Evolutionary conservation across 2,888 invertebrate genomes (phyloP).

Genomic region (Anthophora plumipes): DNA sequence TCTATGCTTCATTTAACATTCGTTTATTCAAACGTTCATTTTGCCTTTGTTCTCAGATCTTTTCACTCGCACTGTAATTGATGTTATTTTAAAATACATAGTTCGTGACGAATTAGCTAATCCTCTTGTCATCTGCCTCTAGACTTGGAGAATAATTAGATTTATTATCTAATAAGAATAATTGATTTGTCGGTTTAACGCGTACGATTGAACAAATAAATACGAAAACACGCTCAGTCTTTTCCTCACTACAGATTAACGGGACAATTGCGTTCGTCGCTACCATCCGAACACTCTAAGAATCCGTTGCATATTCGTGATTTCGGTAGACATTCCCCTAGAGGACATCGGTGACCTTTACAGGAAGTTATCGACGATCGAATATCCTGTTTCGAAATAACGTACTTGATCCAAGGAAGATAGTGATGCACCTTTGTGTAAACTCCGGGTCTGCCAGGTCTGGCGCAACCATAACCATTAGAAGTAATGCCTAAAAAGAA

Average conservation of each 20-base stretch:
- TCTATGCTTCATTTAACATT: not conserved
- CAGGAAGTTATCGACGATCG: conserved; percentile 83
- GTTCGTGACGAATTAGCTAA: not conserved
- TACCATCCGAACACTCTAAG: conserved; percentile 91
- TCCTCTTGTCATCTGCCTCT: not conserved
- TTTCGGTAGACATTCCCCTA: conserved; percentile 90
- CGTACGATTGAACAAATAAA: not conserved
- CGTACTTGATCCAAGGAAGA: conserved; percentile 89
- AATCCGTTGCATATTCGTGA: conserved; percentile 91
- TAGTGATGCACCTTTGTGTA: conserved; percentile 93
- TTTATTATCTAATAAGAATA: not conserved
- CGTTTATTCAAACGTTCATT: not conserved
- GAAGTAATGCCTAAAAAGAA: conserved; percentile 89
- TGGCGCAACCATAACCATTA: conserved; percentile 92
- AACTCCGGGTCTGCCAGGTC: conserved; percentile 92
- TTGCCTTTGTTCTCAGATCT: not conserved
- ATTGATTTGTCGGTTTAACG: conserved; percentile 15
- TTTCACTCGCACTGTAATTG: not conserved
- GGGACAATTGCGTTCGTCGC: conserved; percentile 89
- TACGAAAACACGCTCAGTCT: conserved; percentile 60
- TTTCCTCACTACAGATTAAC: conserved; percentile 52
- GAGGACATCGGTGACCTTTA: conserved; percentile 90
- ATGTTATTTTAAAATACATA: not conserved
- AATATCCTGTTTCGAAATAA: conserved; percentile 82
- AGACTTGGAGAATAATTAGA: not conserved